A percentile compares a stretch with the other conserved stretches of the same genome.
These are phyloP conservation scores for Sylvicapra grimmia DNA, from an alignment of 2,113 vertebrate genomes.

Conservation along the genomic window DNA sequence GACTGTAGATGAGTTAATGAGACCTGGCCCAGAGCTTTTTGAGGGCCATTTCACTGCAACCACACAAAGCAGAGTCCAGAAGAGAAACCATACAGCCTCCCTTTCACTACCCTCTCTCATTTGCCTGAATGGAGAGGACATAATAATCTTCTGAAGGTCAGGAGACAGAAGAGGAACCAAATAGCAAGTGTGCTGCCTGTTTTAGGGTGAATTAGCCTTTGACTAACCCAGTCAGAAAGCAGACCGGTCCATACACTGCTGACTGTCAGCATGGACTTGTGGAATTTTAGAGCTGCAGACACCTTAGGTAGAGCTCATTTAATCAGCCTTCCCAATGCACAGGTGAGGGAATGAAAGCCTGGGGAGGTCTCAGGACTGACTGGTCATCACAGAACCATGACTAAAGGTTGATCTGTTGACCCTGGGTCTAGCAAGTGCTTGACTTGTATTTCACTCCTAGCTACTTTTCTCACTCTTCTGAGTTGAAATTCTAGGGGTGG, in stretches of 20 bases:
- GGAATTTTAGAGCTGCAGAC: not conserved
- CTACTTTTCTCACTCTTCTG: not conserved
- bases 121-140: not conserved
- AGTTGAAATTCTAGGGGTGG: not conserved
- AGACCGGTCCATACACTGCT: not conserved
- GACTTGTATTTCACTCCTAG: not conserved
- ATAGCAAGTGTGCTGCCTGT: not conserved
- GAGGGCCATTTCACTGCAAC: slow-evolving; percentile 2
- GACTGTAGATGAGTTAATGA: not conserved
- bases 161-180: not conserved
- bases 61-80: not conserved
- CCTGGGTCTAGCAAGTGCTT: not conserved
- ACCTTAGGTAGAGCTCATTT: not conserved
- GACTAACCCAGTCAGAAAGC: not conserved
- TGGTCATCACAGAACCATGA: not conserved
- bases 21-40: not conserved
- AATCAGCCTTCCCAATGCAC: not conserved
- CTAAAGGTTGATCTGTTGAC: not conserved
- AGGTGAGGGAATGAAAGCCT: not conserved
- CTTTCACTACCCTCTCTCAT: not conserved
- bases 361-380: not conserved
- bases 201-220: not conserved
- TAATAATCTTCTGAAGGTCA: slow-evolving; percentile 48
- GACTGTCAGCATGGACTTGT: not conserved
- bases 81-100: not conserved